These are phyloP conservation scores for Andrena praecox DNA, from an alignment of 2,888 invertebrate species.

Conservation along the genomic window DNA sequence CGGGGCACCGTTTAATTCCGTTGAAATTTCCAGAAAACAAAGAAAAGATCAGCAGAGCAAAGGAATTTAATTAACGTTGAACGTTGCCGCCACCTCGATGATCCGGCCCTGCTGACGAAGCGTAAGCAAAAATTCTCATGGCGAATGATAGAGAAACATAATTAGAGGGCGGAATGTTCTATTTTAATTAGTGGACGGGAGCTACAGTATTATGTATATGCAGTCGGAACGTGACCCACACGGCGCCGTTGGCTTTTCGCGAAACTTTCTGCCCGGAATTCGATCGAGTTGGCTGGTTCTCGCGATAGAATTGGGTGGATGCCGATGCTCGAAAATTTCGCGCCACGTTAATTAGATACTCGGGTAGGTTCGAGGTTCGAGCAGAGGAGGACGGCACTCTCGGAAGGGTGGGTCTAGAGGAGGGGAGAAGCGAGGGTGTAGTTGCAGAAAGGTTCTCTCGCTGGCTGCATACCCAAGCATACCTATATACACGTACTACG, in stretches of 20 bases:
- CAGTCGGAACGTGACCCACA: too few relatives aligned
- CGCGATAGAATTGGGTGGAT: background rate
- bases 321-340: slow-evolving; percentile 6
- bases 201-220: too few relatives aligned
- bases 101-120: background rate
- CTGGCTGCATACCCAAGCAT: too few relatives aligned
- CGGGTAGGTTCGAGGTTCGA: slow-evolving; percentile 7
- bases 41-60: slow-evolving; percentile 5
- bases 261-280: background rate
- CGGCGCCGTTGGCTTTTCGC: too few relatives aligned
- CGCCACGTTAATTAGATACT: slow-evolving; percentile 13
- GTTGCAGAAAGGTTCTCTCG: too few relatives aligned
- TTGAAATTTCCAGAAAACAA: slow-evolving; percentile 17
- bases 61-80: slow-evolving; percentile 30
- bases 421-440: too few relatives aligned
- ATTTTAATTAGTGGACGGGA: slow-evolving; percentile 10
- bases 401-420: too few relatives aligned
- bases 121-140: slow-evolving; percentile 1
- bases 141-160: slow-evolving; percentile 7
- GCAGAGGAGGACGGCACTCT: too few relatives aligned
- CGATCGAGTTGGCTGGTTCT: background rate
- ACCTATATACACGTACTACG: too few relatives aligned
- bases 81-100: background rate
- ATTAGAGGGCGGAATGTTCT: slow-evolving; percentile 2
- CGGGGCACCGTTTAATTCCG: slow-evolving; percentile 1